phyloP scores from a whole-genome alignment of 2,113 vertebrate species.

The Peucedramus taeniatus region DNA sequence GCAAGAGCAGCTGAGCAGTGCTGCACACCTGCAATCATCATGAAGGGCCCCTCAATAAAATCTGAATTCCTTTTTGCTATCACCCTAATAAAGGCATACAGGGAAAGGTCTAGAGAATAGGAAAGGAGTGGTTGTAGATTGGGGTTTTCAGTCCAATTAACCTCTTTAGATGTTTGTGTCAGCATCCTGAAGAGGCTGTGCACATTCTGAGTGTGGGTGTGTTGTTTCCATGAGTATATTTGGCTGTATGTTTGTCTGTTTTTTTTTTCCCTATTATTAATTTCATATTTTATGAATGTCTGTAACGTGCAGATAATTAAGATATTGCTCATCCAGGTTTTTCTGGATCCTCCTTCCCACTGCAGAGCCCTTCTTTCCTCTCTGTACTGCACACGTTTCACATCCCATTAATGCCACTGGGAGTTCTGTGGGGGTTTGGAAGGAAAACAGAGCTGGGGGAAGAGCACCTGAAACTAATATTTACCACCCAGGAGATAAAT shows the following conservation, averaged over 20 bases:
- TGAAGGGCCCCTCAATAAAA: not conserved
- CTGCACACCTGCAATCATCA: not conserved
- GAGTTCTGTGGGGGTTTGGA: not conserved
- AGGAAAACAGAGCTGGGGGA: not conserved
- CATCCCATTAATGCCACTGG: not conserved
- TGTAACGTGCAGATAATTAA: not conserved
- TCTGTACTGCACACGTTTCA: fast-evolving
- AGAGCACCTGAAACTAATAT: not conserved
- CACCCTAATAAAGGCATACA: not conserved
- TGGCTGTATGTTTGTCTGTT: not conserved
- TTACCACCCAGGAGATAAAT: not conserved
- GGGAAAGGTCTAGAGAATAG: not conserved
- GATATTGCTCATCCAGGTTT: not conserved
- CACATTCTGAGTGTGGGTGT: not conserved
- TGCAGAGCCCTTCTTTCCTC: not conserved
- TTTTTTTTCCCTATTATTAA: not conserved
- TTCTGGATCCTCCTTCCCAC: not conserved
- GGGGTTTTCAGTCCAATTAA: not conserved
- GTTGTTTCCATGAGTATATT: not conserved
- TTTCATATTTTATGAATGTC: not conserved
- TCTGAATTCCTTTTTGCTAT: not conserved
- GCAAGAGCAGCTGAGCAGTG: not conserved
- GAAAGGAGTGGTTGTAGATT: not conserved
- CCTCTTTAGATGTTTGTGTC: not conserved
- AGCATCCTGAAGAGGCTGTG: not conserved